Evolutionary conservation across 1,140 invertebrate species (phyloP).

Genomic region (Lordiphosa clarofinis): DNA sequence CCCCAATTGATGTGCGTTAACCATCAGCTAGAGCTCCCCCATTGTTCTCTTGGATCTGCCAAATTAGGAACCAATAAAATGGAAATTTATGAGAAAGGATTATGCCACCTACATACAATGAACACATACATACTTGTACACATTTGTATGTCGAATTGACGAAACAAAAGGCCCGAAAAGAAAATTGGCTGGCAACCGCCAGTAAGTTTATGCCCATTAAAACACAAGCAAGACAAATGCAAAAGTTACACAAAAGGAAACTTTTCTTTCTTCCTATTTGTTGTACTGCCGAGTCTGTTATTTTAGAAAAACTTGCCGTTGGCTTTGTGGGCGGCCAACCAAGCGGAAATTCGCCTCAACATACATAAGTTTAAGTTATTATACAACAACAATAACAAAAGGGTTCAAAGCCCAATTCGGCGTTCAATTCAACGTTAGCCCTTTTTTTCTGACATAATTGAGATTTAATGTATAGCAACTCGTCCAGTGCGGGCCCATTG

Average conservation of each 20-base stretch:
- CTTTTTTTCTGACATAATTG: not conserved
- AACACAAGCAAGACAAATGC: constrained; percentile 65
- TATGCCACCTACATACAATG: constrained; percentile 23
- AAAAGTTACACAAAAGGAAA: constrained; percentile 72
- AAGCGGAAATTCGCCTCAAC: constrained; percentile 47
- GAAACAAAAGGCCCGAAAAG: constrained; percentile 47
- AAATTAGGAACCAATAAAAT: constrained; percentile 55
- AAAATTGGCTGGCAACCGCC: constrained; percentile 56
- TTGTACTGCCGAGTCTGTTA: constrained; percentile 45
- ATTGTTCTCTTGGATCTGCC: constrained; percentile 4
- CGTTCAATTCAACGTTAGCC: not conserved
- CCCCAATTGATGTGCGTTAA: constrained; percentile 45
- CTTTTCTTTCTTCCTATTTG: constrained; percentile 55
- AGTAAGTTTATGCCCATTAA: constrained; percentile 71
- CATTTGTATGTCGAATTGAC: constrained; percentile 10
- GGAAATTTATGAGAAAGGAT: constrained; percentile 51
- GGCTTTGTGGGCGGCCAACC: constrained; percentile 32
- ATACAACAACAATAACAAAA: not conserved
- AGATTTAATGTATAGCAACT: constrained; percentile 9
- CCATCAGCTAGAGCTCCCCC: constrained; percentile 1
- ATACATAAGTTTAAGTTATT: constrained; percentile 72
- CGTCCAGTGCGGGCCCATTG: no score
- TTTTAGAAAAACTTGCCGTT: constrained; percentile 52
- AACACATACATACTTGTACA: not conserved
- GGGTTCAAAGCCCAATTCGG: not conserved